These are phyloP conservation scores for Athalia circularis DNA, from an alignment of 2,888 invertebrate species.

Conservation along the genomic window DNA sequence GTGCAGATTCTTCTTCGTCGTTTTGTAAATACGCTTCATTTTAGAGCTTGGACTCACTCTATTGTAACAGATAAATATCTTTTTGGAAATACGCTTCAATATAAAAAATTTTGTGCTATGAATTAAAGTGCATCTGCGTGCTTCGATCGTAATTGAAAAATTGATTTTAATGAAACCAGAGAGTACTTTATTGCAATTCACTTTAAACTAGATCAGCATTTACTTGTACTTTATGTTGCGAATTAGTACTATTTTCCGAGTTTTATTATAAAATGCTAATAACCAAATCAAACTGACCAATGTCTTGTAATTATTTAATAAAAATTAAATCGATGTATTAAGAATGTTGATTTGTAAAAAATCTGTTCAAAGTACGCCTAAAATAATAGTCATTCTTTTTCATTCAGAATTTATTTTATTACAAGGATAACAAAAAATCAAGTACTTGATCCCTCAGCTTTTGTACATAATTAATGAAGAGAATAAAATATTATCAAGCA, in stretches of 20 bases:
- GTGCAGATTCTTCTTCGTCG: constrained; percentile 13
- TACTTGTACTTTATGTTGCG: not conserved
- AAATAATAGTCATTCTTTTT: not conserved
- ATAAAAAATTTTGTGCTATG: constrained; percentile 28
- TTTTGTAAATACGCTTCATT: constrained; percentile 36
- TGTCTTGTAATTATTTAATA: constrained; percentile 41
- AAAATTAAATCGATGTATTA: constrained; percentile 20
- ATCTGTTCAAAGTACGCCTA: not conserved
- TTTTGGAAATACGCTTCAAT: constrained; percentile 2
- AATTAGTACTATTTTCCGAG: not conserved
- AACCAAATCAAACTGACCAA: constrained; percentile 43
- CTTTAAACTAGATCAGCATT: constrained; percentile 31
- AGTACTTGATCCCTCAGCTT: too few relatives aligned
- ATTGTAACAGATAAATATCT: not conserved
- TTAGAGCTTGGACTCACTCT: not conserved
- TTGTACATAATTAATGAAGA: too few relatives aligned
- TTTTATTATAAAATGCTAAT: constrained; percentile 24
- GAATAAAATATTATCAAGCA: too few relatives aligned
- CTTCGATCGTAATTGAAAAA: constrained; percentile 12
- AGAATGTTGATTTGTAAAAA: not conserved
- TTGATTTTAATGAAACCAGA: constrained; percentile 13
- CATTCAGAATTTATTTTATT: too few relatives aligned
- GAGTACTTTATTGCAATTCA: constrained; percentile 2
- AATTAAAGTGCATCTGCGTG: constrained; percentile 15
- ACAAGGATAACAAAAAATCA: too few relatives aligned